Percentiles rank a stretch among this genome's conserved stretches.
These are phyloP conservation scores for Polydrusus tereticollis DNA, from an alignment of 2,888 invertebrate genomes.

Conservation along the genomic window DNA sequence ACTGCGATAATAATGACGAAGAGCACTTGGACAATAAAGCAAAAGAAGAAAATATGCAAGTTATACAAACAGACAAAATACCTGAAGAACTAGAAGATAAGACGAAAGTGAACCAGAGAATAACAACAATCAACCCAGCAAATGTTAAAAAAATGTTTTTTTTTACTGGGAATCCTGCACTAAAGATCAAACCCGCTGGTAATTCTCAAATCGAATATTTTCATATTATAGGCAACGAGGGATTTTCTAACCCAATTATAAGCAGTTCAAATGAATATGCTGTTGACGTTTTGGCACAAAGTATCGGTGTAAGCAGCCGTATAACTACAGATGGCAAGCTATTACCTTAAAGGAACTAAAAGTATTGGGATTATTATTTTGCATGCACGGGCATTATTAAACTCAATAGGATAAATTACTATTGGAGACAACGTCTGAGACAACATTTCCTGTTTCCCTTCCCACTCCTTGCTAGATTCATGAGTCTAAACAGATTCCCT, in stretches of 20 bases:
- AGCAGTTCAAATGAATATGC: slow-evolving; percentile 41
- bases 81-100: neutral
- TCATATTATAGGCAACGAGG: slow-evolving; percentile 40
- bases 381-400: neutral
- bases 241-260: slow-evolving; percentile 43
- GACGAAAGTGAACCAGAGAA: neutral
- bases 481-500: neutral
- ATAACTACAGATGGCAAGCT: neutral
- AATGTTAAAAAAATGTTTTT: neutral
- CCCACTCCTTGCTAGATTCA: neutral
- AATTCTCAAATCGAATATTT: slow-evolving; percentile 39
- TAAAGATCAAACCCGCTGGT: neutral
- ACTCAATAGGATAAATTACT: neutral
- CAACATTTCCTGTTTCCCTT: neutral
- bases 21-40: neutral
- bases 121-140: neutral
- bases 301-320: neutral
- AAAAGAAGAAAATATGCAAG: neutral
- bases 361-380: neutral
- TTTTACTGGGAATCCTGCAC: neutral
- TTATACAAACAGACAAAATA: neutral
- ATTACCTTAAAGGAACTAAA: neutral
- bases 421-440: neutral
- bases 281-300: slow-evolving; percentile 29
- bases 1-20: neutral